These are phyloP conservation scores for Brachyptera risi DNA, from an alignment of 2,888 invertebrate species.

Conservation along the genomic window DNA sequence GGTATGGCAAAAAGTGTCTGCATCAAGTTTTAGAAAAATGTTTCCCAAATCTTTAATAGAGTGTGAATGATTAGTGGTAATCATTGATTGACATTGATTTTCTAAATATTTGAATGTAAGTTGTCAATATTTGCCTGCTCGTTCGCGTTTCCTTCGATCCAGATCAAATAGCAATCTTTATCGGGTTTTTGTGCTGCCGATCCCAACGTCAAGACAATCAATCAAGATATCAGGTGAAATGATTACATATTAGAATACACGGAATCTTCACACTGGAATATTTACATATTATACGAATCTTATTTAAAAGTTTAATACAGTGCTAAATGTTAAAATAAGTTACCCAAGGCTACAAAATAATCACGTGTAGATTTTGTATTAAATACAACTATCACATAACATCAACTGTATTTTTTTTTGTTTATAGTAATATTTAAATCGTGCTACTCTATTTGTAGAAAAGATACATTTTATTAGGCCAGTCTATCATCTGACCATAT, in stretches of 20 bases:
- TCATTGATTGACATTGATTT: too few species aligned
- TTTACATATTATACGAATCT: conserved; percentile 37
- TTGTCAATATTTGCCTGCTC: too few species aligned
- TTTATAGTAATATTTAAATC: conserved; percentile 32
- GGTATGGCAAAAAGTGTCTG: too few species aligned
- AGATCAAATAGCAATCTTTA: too few species aligned
- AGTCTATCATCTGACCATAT: conserved; percentile 32
- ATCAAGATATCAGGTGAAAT: too few species aligned
- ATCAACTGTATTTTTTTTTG: conserved; percentile 36
- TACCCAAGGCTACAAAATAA: conserved; percentile 39
- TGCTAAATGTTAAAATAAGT: conserved; percentile 38
- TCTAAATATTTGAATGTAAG: too few species aligned
- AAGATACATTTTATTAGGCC: conserved; percentile 36
- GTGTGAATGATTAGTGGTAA: too few species aligned
- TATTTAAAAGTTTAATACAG: conserved; percentile 37
- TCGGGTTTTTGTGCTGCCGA: too few species aligned
- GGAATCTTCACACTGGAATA: conserved; percentile 39
- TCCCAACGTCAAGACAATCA: too few species aligned
- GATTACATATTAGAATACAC: conserved; percentile 24
- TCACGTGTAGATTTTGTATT: conserved; percentile 39
- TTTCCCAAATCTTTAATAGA: too few species aligned
- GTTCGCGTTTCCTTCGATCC: too few species aligned
- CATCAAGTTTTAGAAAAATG: too few species aligned
- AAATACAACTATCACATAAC: conserved; percentile 39
- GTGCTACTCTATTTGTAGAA: conserved; percentile 36